Conservation (phyloP, 1,140 invertebrate genomes). For the Drosophila chauvacae region DNA sequence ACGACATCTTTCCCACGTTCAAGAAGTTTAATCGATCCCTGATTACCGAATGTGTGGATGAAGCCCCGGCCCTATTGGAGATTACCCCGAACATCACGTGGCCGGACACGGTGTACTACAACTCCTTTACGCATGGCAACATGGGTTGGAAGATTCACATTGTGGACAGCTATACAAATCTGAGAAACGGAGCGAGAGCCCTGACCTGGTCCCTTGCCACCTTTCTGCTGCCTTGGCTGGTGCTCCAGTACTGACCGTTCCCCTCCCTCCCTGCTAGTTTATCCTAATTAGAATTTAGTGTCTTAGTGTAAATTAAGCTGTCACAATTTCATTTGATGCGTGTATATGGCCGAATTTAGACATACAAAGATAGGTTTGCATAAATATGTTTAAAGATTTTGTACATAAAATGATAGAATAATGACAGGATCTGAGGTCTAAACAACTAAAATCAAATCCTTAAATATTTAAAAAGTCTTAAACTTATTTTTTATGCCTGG, state of each 20-base stretch:
- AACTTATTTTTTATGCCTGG: not conserved
- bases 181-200: conserved; percentile 45
- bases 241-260: conserved; percentile 42
- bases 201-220: conserved; percentile 5
- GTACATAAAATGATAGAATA: not conserved
- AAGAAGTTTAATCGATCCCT: conserved; percentile 93
- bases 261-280: conserved; percentile 19
- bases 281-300: conserved; percentile 28
- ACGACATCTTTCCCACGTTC: conserved; percentile 92
- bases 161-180: conserved; percentile 88
- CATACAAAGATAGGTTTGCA: not conserved
- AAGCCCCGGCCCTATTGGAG: conserved; percentile 89
- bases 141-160: conserved; percentile 96
- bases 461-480: not conserved
- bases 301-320: conserved; percentile 57
- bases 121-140: conserved; percentile 95
- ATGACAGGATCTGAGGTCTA: not conserved
- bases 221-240: conserved; percentile 29
- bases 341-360: not conserved
- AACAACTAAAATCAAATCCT: not conserved
- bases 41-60: conserved; percentile 89
- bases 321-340: conserved; percentile 39
- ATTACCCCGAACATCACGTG: conserved; percentile 95
- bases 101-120: conserved; percentile 97
- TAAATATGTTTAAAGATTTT: not conserved